Base-by-base conservation (phyloP, 1,140 invertebrate species). In the Pseudoatta argentina region DNA sequence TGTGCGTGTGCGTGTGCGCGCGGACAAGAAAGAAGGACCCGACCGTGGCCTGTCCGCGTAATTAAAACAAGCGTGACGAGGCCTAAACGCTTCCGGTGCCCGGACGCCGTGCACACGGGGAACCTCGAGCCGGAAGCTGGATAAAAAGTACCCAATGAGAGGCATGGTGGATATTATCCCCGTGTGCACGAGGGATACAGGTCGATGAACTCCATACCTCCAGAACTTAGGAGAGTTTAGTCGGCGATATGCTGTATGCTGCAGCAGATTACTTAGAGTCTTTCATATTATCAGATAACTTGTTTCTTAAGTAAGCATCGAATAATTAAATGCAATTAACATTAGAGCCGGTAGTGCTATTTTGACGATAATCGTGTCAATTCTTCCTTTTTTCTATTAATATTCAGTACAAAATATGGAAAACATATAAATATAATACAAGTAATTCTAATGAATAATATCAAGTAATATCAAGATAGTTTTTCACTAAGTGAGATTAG, bases 61-160 rank as follows among this genome's bases (percentile, higher is more conserved):
- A 94, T 94, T 94, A 94, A 94, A 94, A 94, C 88, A 92, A 93
- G 90, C 94, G 93, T 94, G 94, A 94, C 93, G 92, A 87, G 86
- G 93, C 90, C 92, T 94, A 94, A 94, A 94, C 90, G 92, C 88
- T 94, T 94, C 94, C 94, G 93, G 91, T 90, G 81, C 14, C 53
- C 86, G 61, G 44, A 66, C 69, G 76, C 85, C 66, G 77, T 53
- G 81, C 55, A 83, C 48, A 66, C 48, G 51, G 67, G 88, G 89
- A 88, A 88, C 75, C 79, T 63, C 88, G 86, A 93, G 91, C 92
- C 93, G 93, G 93, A 94, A 94, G 89, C 91, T 88, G 86, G 89
- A 85, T 85, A 89, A 92, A 92, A 92, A 92, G 89, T 86, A 66
- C 61, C 75, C 86, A 59, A 63, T 88, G 55, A 48, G 73, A 83